A percentile compares a stretch with the other conserved stretches of the same genome.
These are phyloP conservation scores for Amblyopsis rosae DNA, from an alignment of 2,113 vertebrate genomes.

Conservation along the genomic window DNA sequence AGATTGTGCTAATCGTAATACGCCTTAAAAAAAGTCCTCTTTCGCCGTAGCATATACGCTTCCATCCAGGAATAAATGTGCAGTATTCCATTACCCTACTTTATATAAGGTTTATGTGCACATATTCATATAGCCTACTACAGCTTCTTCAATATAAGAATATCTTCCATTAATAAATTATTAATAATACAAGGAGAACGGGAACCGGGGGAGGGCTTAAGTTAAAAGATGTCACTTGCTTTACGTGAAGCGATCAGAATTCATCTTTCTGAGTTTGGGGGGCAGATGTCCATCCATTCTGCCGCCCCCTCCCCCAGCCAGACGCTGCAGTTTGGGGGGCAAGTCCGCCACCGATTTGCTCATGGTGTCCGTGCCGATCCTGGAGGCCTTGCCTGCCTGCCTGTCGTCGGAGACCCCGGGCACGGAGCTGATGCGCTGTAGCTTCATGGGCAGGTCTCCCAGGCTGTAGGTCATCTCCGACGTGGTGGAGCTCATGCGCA, in stretches of 20 bases:
- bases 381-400: slow-evolving; percentile 85
- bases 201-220: slow-evolving; percentile 17
- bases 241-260: slow-evolving; percentile 97
- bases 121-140: slow-evolving; percentile 47
- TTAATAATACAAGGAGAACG: slow-evolving; percentile 60
- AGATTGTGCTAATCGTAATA: slow-evolving; percentile 78
- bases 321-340: slow-evolving; percentile 95
- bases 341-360: slow-evolving; percentile 97
- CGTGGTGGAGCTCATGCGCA: slow-evolving; percentile 97
- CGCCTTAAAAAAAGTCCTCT: slow-evolving; percentile 71
- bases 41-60: slow-evolving; percentile 73
- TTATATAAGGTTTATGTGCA: slow-evolving; percentile 70
- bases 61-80: slow-evolving; percentile 69
- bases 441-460: slow-evolving; percentile 96
- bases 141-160: slow-evolving; percentile 72
- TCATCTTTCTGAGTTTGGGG: slow-evolving; percentile 98
- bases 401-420: slow-evolving; percentile 95
- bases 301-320: slow-evolving; percentile 83
- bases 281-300: slow-evolving; percentile 94
- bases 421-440: slow-evolving; percentile 98
- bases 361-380: slow-evolving; percentile 89
- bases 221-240: slow-evolving; percentile 52
- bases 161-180: slow-evolving; percentile 72
- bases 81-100: slow-evolving; percentile 66
- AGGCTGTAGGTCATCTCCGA: slow-evolving; percentile 98